phyloP scores from a whole-genome alignment of 2,113 vertebrate species.

The Sebastes schlegelii region DNA sequence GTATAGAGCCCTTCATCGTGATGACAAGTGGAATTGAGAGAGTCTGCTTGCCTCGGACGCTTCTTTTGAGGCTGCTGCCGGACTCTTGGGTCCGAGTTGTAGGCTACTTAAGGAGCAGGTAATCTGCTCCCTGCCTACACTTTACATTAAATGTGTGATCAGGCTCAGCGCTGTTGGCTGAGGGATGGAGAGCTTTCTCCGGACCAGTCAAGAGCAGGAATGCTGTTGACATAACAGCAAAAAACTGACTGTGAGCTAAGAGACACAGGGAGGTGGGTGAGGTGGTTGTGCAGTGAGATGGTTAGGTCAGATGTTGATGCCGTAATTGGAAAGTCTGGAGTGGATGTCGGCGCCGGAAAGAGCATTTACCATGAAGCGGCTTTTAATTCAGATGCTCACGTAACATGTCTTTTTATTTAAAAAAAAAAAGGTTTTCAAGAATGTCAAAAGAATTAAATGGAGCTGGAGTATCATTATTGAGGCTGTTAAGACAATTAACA shows the following conservation, averaged over 20 bases:
- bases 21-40: constrained; percentile 64
- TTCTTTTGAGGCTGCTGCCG: constrained; percentile 23
- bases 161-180: constrained; percentile 41
- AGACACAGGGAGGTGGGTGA: not conserved
- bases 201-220: constrained; percentile 24
- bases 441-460: not conserved
- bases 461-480: not conserved
- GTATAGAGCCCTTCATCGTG: constrained; percentile 64
- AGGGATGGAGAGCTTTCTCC: constrained; percentile 45
- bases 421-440: not conserved
- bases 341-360: not conserved
- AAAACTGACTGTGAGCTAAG: constrained; percentile 22
- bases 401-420: not conserved
- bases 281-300: constrained; percentile 10
- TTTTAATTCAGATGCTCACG: constrained; percentile 7
- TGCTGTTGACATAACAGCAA: constrained; percentile 47
- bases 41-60: constrained; percentile 25
- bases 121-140: constrained; percentile 51
- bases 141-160: constrained; percentile 57
- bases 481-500: not conserved
- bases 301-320: constrained; percentile 9
- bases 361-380: constrained; percentile 26
- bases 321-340: constrained; percentile 36
- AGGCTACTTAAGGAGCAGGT: constrained; percentile 53
- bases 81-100: constrained; percentile 18